Evolutionary conservation across 2,797 vertebrate genomes (phyloP).

Genomic region (Cetoscarus ocellatus): DNA sequence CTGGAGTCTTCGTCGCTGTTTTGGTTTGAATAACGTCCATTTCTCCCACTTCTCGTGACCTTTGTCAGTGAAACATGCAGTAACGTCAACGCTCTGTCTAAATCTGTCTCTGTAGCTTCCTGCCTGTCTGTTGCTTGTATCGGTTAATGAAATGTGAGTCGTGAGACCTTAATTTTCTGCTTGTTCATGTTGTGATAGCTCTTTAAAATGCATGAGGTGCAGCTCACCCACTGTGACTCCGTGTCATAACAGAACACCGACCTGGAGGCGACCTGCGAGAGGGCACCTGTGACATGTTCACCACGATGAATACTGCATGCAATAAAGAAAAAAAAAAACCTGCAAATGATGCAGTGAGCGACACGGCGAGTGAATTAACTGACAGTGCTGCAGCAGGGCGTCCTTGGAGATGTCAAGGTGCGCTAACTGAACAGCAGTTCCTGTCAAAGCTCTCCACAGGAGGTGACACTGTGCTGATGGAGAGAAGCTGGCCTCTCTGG

Average conservation of each 20-base stretch:
- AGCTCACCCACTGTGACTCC: not conserved
- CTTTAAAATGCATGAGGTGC: slow-evolving; percentile 14
- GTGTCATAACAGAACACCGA: slow-evolving; percentile 18
- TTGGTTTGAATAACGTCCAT: no score
- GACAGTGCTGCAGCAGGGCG: slow-evolving; percentile 34
- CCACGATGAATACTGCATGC: not conserved
- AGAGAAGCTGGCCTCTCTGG: slow-evolving; percentile 42
- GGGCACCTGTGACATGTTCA: not conserved
- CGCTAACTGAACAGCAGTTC: slow-evolving; percentile 49
- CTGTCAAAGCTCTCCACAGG: slow-evolving; percentile 57
- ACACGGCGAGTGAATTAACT: slow-evolving; percentile 22
- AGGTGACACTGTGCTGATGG: slow-evolving; percentile 51
- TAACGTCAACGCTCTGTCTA: no score
- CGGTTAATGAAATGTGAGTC: not conserved
- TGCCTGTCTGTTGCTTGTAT: no score
- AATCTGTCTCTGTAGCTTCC: not conserved
- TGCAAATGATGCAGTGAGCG: slow-evolving; percentile 34
- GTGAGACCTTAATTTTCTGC: not conserved
- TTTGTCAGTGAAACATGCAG: no score
- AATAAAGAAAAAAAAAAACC: slow-evolving; percentile 29
- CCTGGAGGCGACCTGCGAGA: slow-evolving; percentile 10
- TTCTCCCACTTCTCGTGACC: no score
- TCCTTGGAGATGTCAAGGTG: slow-evolving; percentile 58
- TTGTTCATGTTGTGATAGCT: slow-evolving; percentile 5
- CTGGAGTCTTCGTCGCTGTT: no score